Evolutionary conservation across 1,140 invertebrate species (phyloP), one percentile per base, ranked within the genome.

Genomic region (Stenopsyche tienmushanensis): DNA sequence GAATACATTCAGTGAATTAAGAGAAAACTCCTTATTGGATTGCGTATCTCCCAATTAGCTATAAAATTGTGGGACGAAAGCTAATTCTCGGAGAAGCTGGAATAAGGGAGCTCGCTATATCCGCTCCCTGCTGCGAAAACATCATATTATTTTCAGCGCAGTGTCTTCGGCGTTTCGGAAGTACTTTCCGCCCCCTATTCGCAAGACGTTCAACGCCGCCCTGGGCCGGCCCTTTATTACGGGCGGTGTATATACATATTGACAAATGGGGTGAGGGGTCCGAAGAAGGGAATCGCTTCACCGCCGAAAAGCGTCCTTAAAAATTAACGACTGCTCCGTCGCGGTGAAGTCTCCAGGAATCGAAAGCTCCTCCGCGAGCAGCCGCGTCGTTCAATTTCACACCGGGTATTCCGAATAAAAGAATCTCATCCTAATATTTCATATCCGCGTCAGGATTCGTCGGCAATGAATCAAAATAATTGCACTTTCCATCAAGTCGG

Each of bases 161-260:
- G 44, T 8, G 10, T 18, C 8, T 39, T n/a, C 34, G 34, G 34
- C n/a, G n/a, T n/a, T n/a, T n/a, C n/a, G n/a, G n/a, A n/a, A n/a
- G 34, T 39, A n/a, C n/a, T 13, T 47, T 47, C 44, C 44, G 44
- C 18, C 44, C 44, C 44, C 44, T 13, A 18, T 34, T 34, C 13
- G 5, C 10, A 47, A 18, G 44, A 18, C 44, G 44, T 18, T 15
- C 44, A 20, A 15, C 5, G 44, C 10, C 44, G 44, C 18, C 44
- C 44, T 5, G 44, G 44, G 44, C 10, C 44, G 44, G 44, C 44
- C 44, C 44, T 47, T 47, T 47, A 47, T 47, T 47, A 47, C 44
- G 7, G 44, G 17, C 44, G 44, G 5, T 15, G 44, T 47, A 15
- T 47, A 47, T 47, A 47, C 44, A 47, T 47, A 47, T 47, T 47